These are phyloP conservation scores for Arvicanthis niloticus DNA, from an alignment of 2,113 vertebrate genomes.

Conservation along the genomic window DNA sequence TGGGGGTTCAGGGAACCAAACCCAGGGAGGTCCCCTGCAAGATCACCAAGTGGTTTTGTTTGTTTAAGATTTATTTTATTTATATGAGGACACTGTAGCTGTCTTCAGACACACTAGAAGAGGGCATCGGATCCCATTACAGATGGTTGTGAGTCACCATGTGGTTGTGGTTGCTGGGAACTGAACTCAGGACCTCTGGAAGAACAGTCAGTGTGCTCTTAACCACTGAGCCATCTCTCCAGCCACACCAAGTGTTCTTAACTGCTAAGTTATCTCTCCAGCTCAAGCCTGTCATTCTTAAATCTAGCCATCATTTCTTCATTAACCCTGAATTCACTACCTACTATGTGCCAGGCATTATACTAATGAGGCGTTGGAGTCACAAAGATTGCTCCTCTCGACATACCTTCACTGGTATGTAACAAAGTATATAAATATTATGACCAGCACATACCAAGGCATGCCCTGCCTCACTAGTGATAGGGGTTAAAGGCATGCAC, in stretches of 20 bases:
- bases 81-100: no score
- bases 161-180: no score
- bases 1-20: not conserved
- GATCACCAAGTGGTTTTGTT: not conserved
- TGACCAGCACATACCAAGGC: no score
- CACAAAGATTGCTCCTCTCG: conserved; percentile 28
- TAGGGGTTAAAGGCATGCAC: not conserved
- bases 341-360: not conserved
- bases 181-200: no score
- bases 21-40: not conserved
- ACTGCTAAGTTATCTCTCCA: not conserved
- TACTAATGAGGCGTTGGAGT: not conserved
- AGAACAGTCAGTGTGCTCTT: no score
- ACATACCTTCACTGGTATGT: not conserved
- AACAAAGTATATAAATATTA: not conserved
- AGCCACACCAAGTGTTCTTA: not conserved
- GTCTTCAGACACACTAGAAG: no score
- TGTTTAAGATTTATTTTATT: no score
- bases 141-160: no score
- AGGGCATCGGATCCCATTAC: no score
- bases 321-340: not conserved
- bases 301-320: not conserved
- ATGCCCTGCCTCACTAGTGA: not conserved
- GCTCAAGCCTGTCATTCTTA: not conserved
- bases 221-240: no score